Evolutionary conservation across 2,888 invertebrate species (phyloP).

Genomic region (Orthosia cruda): DNA sequence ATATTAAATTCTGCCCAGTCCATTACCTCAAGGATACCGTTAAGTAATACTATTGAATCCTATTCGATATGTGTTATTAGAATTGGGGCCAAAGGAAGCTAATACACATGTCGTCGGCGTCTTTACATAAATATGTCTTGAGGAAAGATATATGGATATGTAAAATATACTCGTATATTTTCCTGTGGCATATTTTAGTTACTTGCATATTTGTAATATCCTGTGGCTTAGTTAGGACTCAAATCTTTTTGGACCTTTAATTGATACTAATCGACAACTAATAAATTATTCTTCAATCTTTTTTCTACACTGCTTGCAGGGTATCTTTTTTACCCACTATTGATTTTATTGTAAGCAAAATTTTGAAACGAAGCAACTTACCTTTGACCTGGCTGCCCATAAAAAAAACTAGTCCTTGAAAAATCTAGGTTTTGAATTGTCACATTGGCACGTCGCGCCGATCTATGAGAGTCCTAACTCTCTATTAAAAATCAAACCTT

Average conservation of each 20-base stretch:
- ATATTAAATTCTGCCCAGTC: constrained; percentile 54
- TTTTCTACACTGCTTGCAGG: too few species aligned
- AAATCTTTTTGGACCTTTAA: neutral
- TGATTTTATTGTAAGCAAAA: too few species aligned
- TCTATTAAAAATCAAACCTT: neutral
- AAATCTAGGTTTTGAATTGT: too few species aligned
- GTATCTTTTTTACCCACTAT: too few species aligned
- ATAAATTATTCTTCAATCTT: too few species aligned
- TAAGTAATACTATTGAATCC: constrained; percentile 33
- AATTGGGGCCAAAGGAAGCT: constrained; percentile 40
- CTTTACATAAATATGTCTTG: constrained; percentile 11
- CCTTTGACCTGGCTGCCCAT: too few species aligned
- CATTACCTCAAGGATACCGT: constrained; percentile 48
- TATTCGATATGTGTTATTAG: neutral
- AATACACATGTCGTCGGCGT: neutral
- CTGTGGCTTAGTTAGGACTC: neutral
- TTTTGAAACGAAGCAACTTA: too few species aligned
- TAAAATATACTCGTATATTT: neutral
- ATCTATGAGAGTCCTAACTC: too few species aligned
- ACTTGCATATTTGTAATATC: neutral
- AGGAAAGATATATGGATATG: neutral
- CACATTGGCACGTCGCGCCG: too few species aligned
- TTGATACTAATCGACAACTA: neutral
- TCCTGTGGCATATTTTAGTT: neutral
- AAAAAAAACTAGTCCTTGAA: too few species aligned